Evolutionary conservation across 2,797 vertebrate species (phyloP).

Genomic region (Margarornis squamiger): DNA sequence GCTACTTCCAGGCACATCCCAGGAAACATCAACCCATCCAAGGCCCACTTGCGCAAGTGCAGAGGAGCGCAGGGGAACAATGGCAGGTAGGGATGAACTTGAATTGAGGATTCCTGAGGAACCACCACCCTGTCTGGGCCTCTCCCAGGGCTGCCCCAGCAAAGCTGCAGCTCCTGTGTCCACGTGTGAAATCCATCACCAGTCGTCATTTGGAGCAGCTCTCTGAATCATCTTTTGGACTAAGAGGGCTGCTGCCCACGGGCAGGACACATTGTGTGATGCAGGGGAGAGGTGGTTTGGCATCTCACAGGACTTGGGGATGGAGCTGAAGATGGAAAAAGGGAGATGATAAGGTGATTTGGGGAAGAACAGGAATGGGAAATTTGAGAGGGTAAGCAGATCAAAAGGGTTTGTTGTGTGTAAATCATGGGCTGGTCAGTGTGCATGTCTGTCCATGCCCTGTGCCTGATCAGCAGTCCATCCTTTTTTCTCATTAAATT

Average conservation of each 20-base stretch:
- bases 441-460: neutral
- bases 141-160: neutral
- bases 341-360: neutral
- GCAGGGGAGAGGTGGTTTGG: neutral
- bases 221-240: neutral
- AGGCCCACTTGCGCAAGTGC: neutral
- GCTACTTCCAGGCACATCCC: neutral
- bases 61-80: neutral
- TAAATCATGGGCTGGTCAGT: neutral
- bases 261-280: neutral
- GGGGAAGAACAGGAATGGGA: neutral
- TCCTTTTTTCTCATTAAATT: neutral
- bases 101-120: neutral
- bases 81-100: neutral
- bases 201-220: fast-evolving
- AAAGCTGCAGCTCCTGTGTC: neutral
- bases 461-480: neutral
- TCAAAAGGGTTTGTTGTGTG: neutral
- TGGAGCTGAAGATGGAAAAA: neutral
- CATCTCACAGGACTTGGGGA: neutral
- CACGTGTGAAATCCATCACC: neutral
- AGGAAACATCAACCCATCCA: neutral
- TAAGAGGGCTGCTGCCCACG: neutral
- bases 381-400: neutral
- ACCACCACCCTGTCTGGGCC: neutral